Percentiles rank a stretch among this genome's conserved stretches.
Conservation (phyloP, 2,888 invertebrate species). For the Leistus spinibarbis region DNA sequence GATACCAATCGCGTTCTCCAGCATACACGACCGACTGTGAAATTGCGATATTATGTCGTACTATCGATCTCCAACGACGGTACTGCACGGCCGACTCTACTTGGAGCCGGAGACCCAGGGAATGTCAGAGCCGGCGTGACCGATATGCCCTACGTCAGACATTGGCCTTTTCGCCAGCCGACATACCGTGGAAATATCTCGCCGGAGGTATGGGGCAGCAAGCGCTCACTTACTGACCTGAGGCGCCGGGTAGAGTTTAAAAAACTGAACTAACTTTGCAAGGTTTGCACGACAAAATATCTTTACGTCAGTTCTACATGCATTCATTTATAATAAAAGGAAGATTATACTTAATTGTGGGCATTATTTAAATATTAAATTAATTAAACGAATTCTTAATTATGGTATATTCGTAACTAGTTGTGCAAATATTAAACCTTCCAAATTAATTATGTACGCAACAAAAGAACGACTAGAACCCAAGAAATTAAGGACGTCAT, state of each 20-base stretch:
- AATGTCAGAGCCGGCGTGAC: constrained; percentile 15
- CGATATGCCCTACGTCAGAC: constrained; percentile 4
- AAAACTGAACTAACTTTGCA: not conserved
- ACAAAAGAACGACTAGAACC: not conserved
- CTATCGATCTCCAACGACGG: constrained; percentile 4
- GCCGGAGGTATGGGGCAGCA: not conserved
- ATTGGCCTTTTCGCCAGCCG: constrained; percentile 5
- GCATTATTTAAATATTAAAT: too few species aligned
- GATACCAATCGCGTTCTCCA: not conserved
- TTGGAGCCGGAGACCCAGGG: not conserved
- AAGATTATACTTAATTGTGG: too few species aligned
- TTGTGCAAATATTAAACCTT: not conserved
- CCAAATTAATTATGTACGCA: not conserved
- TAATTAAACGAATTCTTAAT: too few species aligned
- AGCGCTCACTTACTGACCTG: not conserved
- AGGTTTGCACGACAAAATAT: too few species aligned
- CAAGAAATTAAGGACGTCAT: not conserved
- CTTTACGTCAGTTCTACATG: too few species aligned
- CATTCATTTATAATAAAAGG: too few species aligned
- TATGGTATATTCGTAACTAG: too few species aligned
- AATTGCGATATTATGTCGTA: constrained; percentile 12
- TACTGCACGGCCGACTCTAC: not conserved
- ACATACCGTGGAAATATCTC: not conserved
- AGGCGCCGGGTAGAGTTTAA: not conserved
- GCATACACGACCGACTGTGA: not conserved